Base-by-base conservation (phyloP, 2,113 vertebrate genomes). In the Stigmatopora nigra region DNA sequence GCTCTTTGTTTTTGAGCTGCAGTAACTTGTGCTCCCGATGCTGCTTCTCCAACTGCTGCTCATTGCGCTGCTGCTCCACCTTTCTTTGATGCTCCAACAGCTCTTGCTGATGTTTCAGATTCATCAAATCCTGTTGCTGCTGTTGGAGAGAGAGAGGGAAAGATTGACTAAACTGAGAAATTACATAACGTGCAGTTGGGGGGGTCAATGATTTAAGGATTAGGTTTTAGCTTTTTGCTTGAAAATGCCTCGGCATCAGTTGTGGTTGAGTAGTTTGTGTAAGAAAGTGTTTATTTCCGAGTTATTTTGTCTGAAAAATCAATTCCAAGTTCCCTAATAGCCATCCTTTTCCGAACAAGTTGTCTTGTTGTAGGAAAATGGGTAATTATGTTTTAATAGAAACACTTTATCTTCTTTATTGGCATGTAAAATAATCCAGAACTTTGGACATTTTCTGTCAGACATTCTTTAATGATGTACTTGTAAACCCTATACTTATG, bases 41-140 rank as follows among this genome's bases (percentile, higher is more conserved):
- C 84, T 97, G 94, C 83, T 96, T 96, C 88, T 98, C 95, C 86
- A 98, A 86, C 80, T 95, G 95, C 87, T 97, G 95, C 78, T 99
- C 94, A 11, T 94, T 95, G 2, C 93, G 92, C 75, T 98, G 95
- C 58, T 93, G 85, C 88, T 98, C 97, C 81, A 99, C 63, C 85
- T 98, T 98, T 73, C 95, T 92, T 90, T 98, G 96, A 78, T 98
- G 95, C 76, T 98, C 97, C 84, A 98, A 47, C 38, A 99, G 89
- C 86, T 99, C 97, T 88, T 99, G 96, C 82, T 98, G 96, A 78
- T 99, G 96, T 71, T 97, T 97, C 90, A 98, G 85, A 8, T 95
- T 95, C 87, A 99, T 84, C 75, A 98, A 87, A 74, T 99, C 96
- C 87, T 99, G 95, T 78, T 99, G 97, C 66, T 98, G 95, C 97